A percentile compares a stretch with the other conserved stretches of the same genome.
These are phyloP conservation scores for Siderastrea siderea DNA, from an alignment of 92 coral and sea anemone genomes.

Conservation along the genomic window DNA sequence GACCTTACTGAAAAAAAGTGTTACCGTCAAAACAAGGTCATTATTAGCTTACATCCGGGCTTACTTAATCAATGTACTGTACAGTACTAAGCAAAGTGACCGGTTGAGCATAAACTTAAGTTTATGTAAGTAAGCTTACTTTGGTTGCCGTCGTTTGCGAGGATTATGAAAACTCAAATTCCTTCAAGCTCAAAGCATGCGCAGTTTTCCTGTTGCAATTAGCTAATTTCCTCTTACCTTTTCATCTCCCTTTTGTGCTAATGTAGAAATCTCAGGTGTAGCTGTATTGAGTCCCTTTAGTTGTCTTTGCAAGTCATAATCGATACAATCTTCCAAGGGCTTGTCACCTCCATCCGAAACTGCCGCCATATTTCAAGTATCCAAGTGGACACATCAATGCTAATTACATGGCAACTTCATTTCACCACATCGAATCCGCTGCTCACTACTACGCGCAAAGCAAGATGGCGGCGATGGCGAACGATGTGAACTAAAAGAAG, in stretches of 20 bases:
- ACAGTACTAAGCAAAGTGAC: no score
- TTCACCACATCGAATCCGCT: not conserved
- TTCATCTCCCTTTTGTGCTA: conserved; percentile 96
- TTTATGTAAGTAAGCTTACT: no score
- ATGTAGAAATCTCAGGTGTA: conserved; percentile 82
- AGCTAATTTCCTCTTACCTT: conserved; percentile 52
- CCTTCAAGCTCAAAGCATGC: no score
- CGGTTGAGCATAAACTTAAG: no score
- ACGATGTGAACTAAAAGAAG: no score
- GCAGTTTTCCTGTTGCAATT: not conserved
- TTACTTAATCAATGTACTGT: no score
- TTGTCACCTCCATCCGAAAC: conserved; percentile 32
- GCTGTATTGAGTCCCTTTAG: conserved; percentile 73
- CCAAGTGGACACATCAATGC: not conserved
- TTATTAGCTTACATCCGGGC: no score
- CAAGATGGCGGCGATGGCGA: conserved; percentile 30
- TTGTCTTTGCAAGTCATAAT: conserved; percentile 39
- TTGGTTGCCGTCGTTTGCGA: no score
- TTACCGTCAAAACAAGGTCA: no score
- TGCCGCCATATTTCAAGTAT: conserved; percentile 30
- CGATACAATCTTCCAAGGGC: not conserved
- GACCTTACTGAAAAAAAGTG: no score
- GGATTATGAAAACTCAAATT: no score
- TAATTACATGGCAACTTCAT: not conserved
- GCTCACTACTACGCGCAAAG: not conserved